phyloP scores from a whole-genome alignment of 2,113 vertebrate genomes.

The Phodopus roborovskii region DNA sequence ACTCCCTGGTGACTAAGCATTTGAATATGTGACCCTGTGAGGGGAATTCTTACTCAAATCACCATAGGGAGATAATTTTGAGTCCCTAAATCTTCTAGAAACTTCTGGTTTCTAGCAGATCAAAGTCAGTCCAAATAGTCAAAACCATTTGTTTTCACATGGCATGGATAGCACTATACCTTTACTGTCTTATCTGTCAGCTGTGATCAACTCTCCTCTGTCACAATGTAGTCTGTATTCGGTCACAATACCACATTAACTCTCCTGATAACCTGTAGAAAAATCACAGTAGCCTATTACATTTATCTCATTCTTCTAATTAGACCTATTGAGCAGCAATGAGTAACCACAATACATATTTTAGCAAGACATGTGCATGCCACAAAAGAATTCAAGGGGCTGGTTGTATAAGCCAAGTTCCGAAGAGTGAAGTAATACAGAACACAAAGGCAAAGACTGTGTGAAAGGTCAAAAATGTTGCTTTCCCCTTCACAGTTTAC shows the following conservation, averaged over 20 bases:
- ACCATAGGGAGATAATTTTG: background rate
- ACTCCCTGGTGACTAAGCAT: background rate
- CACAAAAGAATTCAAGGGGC: constrained; percentile 24
- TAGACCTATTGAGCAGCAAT: background rate
- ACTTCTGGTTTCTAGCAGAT: background rate
- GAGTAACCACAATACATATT: background rate
- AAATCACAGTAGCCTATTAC: background rate
- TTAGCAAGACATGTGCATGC: background rate
- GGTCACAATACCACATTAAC: background rate
- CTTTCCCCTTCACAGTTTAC: background rate
- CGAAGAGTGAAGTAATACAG: background rate
- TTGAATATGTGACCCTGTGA: background rate
- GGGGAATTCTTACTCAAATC: background rate
- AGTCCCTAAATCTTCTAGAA: background rate
- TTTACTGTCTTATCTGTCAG: background rate
- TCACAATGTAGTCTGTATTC: background rate
- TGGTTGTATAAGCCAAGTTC: background rate
- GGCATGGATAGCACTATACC: background rate
- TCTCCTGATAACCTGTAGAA: constrained; percentile 44
- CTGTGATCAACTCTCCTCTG: background rate
- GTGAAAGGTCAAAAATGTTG: background rate
- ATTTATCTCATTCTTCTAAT: constrained; percentile 1
- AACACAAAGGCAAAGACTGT: background rate
- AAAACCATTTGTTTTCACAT: background rate
- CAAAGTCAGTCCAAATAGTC: background rate